Percentiles rank a stretch among this genome's conserved stretches.
phyloP scores from a whole-genome alignment of 2,888 invertebrate genomes.

The Ormyrus rosae region DNA sequence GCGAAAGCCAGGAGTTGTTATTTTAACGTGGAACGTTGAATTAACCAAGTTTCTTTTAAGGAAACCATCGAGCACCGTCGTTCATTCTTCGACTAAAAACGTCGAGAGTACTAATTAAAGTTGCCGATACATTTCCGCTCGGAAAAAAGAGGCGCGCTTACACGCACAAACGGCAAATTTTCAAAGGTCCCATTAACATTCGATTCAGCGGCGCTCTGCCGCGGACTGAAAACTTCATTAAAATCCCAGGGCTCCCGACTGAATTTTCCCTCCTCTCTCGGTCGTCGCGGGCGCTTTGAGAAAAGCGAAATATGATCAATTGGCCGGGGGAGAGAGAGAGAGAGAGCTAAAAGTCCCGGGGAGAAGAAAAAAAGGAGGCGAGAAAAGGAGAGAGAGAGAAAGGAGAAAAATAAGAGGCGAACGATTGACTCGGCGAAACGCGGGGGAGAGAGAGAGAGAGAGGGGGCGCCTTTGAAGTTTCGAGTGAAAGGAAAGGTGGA shows the following conservation, averaged over 20 bases:
- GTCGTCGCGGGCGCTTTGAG: background rate
- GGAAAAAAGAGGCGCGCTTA: no score
- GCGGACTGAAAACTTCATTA: conserved; percentile 1
- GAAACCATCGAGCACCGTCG: no score
- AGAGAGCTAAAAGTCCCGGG: background rate
- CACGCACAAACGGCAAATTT: background rate
- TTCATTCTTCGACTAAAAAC: no score
- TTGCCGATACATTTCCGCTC: no score
- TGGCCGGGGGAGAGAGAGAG: background rate
- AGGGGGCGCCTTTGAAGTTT: conserved; percentile 52
- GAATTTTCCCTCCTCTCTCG: background rate
- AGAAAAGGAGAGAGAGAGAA: background rate
- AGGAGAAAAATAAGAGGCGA: conserved; percentile 1
- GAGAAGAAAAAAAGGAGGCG: background rate
- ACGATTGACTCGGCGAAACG: conserved; percentile 42
- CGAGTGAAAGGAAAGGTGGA: conserved; percentile 64
- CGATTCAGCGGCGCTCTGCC: background rate
- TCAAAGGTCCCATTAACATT: conserved; percentile 11
- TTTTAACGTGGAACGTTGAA: no score
- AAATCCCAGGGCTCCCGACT: background rate
- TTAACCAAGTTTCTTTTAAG: no score
- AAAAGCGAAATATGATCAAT: conserved; percentile 30
- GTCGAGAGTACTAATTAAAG: no score
- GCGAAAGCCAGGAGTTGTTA: no score
- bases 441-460: background rate